Evolutionary conservation across 92 coral and sea anemone genomes (phyloP), one percentile per base, ranked within the genome.

Genomic region (Palythoa grandiflora): DNA sequence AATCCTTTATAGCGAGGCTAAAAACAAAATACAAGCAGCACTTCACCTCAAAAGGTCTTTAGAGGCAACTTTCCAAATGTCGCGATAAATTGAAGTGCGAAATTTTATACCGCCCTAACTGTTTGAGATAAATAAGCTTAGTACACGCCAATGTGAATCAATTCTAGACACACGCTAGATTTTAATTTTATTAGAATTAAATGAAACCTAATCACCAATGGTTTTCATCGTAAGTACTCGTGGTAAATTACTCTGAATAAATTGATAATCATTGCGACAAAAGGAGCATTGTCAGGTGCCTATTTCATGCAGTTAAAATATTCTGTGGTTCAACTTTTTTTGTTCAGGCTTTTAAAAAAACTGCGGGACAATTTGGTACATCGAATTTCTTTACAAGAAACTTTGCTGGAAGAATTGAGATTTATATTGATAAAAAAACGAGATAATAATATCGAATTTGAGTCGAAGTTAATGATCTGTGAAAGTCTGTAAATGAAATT

Each of bases 101-200:
- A 65, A 40, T 68, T 39, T 81, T 21, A 51, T 66, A 50, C 38
- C 48, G 39, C 20, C n/a, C 16, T 66, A 68, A 81, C 76, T 68
- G 86, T 63, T 65, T 68, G 75, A 5, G 48, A 59, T 81, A 47
- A 81, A 63, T 68, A 65, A 81, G 57, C 71, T 81, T 81, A 65
- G 5, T n/a, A 11, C 47, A 19, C 44, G 60, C 86, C 57, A 20
- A 65, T 66, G 55, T 68, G n/a, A 60, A 66, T 35, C 66, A 70
- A 63, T 20, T 59, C 17, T 9, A 5, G 28, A 65, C 44, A 17
- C 35, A 28, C 73, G 38, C 73, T 80, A 20, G 15, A 61, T 63
- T 63, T 81, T 81, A 51, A 66, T 81, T 77, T 37, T 77, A 7
- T 28, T 12, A 14, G 2, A 81, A 81, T 66, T 65, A 48, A 63